These are phyloP conservation scores for Ataeniobius toweri DNA, from an alignment of 2,797 vertebrate genomes.

Conservation along the genomic window DNA sequence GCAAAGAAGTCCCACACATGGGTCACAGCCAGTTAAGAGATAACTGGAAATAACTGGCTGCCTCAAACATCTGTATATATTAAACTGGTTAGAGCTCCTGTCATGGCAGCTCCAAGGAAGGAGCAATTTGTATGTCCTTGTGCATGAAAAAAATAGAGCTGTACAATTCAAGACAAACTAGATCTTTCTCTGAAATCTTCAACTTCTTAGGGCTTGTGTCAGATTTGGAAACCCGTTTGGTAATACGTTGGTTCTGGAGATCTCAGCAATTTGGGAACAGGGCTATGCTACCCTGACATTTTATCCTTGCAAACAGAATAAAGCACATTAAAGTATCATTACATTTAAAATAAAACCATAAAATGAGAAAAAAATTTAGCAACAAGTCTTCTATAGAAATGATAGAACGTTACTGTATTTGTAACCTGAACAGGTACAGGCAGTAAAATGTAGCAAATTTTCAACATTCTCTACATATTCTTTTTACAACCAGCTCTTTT, in stretches of 20 bases:
- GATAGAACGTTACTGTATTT: too few relatives aligned
- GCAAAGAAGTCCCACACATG: too few relatives aligned
- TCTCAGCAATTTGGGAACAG: background rate
- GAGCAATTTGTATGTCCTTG: background rate
- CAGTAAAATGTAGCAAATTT: background rate
- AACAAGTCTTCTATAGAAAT: background rate
- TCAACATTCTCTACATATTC: too few relatives aligned
- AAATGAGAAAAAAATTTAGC: background rate
- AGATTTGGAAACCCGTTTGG: background rate
- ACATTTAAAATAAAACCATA: background rate
- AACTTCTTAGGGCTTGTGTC: background rate
- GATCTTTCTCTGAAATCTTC: background rate
- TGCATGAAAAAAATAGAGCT: background rate
- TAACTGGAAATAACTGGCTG: background rate
- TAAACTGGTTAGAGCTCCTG: background rate
- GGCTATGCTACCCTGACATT: background rate
- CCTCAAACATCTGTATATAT: background rate
- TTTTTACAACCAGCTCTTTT: background rate
- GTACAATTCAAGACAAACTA: background rate
- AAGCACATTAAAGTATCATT: background rate
- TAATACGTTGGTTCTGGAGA: background rate
- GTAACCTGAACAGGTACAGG: background rate
- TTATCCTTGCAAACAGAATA: background rate
- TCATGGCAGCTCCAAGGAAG: background rate
- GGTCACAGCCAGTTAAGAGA: too few relatives aligned